A percentile compares a stretch with the other conserved stretches of the same genome.
Conservation (phyloP, 2,888 invertebrate genomes). For the Cantharis lateralis region DNA sequence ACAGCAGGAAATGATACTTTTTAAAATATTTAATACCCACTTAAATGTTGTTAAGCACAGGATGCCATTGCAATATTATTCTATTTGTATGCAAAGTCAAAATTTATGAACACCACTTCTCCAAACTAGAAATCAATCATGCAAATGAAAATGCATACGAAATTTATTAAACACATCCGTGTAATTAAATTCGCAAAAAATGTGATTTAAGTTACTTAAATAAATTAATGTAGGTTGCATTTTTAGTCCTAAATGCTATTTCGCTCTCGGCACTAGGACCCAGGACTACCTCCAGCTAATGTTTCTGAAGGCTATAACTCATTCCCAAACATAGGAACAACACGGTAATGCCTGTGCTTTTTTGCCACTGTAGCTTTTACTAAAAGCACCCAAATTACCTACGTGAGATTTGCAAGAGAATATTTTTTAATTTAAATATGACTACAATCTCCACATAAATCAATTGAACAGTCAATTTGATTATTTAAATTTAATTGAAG, state of each 20-base stretch:
- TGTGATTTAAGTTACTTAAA: slow-evolving; percentile 10
- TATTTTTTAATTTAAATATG: slow-evolving; percentile 27
- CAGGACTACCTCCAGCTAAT: slow-evolving; percentile 42
- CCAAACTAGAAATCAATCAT: neutral
- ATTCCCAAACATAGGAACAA: slow-evolving; percentile 47
- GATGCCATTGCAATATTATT: slow-evolving; percentile 8
- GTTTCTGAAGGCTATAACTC: slow-evolving; percentile 55
- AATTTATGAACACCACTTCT: neutral
- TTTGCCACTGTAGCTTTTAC: slow-evolving; percentile 42
- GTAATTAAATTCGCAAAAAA: neutral
- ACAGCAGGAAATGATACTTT: slow-evolving; percentile 21
- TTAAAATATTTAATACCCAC: slow-evolving; percentile 8
- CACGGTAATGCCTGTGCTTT: slow-evolving; percentile 45
- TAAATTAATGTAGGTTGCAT: slow-evolving; percentile 11
- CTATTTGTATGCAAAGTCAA: slow-evolving; percentile 14
- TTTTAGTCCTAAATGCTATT: slow-evolving; percentile 21
- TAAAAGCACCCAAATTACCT: slow-evolving; percentile 32
- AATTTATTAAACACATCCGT: neutral
- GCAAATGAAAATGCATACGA: neutral
- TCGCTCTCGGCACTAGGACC: slow-evolving; percentile 19
- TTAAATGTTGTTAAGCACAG: slow-evolving; percentile 12
- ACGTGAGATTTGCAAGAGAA: slow-evolving; percentile 29
- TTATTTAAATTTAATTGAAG: slow-evolving; percentile 1
- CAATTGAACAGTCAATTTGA: slow-evolving; percentile 12
- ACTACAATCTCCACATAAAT: slow-evolving; percentile 18